These are phyloP conservation scores for Clanis bilineata DNA, from an alignment of 2,888 invertebrate species.

Conservation along the genomic window DNA sequence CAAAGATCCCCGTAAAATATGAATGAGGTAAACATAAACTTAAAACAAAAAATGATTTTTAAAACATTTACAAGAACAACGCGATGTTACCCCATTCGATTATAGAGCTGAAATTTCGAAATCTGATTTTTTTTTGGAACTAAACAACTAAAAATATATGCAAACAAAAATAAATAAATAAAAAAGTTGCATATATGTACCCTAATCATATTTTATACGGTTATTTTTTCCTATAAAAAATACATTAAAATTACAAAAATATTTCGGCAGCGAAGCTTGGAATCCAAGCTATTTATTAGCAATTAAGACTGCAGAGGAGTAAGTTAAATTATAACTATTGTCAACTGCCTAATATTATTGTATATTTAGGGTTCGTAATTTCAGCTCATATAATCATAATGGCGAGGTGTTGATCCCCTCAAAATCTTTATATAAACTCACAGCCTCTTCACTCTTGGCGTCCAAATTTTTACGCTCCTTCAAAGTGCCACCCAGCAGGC, in stretches of 20 bases:
- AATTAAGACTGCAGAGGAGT: too few relatives aligned
- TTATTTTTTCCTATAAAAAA: too few relatives aligned
- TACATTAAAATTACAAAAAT: background rate
- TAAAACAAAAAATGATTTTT: background rate
- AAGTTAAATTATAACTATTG: too few relatives aligned
- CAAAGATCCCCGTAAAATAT: background rate
- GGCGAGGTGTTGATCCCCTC: conserved; percentile 27
- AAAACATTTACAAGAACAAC: background rate
- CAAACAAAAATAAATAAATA: too few relatives aligned
- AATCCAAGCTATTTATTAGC: background rate
- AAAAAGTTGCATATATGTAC: too few relatives aligned
- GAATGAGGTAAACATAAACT: background rate
- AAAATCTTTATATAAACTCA: conserved; percentile 79
- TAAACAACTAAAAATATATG: too few relatives aligned
- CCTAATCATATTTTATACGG: too few relatives aligned
- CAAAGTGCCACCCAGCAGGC: conserved; percentile 87
- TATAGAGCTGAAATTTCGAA: background rate
- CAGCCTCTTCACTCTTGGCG: conserved; percentile 84
- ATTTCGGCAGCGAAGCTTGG: too few relatives aligned
- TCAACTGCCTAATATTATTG: too few relatives aligned
- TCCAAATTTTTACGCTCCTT: conserved; percentile 86
- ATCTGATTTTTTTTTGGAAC: background rate
- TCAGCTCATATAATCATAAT: conserved; percentile 21
- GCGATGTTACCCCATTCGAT: background rate
- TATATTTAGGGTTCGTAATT: conserved; percentile 26